phyloP scores from a whole-genome alignment of 2,888 invertebrate species.

The Nemapogon koenigi region DNA sequence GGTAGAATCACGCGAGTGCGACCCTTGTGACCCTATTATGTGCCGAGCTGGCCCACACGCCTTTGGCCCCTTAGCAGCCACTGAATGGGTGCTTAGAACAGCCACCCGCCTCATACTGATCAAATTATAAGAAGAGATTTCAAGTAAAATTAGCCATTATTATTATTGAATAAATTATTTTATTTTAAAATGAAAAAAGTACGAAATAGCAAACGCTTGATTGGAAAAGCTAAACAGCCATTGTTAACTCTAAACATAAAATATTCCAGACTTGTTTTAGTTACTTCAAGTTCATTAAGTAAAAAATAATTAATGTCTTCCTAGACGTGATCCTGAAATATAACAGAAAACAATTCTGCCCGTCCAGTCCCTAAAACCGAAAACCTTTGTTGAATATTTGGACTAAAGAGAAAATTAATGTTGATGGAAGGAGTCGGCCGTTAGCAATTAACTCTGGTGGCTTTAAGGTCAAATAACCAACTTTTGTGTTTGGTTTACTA shows the following conservation, averaged over 20 bases:
- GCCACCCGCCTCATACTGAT: too few species aligned
- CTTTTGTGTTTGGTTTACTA: constrained; percentile 23
- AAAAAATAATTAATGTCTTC: constrained; percentile 4
- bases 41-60: constrained; percentile 9
- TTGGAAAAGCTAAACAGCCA: too few species aligned
- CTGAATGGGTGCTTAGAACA: constrained; percentile 8
- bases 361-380: neutral
- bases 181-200: too few species aligned
- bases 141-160: too few species aligned
- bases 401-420: constrained; percentile 19
- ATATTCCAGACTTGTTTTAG: neutral
- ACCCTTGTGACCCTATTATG: constrained; percentile 41
- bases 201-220: too few species aligned
- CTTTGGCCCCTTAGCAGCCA: constrained; percentile 15
- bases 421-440: constrained; percentile 21
- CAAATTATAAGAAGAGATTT: too few species aligned
- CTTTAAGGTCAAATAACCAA: constrained; percentile 23
- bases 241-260: too few species aligned
- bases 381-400: constrained; percentile 1
- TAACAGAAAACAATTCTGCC: too few species aligned
- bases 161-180: too few species aligned
- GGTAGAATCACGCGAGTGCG: constrained; percentile 44
- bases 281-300: neutral
- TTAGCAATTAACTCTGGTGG: constrained; percentile 29
- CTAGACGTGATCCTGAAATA: neutral